phyloP scores from a whole-genome alignment of 2,113 vertebrate genomes.

The Phoenicopterus ruber region DNA sequence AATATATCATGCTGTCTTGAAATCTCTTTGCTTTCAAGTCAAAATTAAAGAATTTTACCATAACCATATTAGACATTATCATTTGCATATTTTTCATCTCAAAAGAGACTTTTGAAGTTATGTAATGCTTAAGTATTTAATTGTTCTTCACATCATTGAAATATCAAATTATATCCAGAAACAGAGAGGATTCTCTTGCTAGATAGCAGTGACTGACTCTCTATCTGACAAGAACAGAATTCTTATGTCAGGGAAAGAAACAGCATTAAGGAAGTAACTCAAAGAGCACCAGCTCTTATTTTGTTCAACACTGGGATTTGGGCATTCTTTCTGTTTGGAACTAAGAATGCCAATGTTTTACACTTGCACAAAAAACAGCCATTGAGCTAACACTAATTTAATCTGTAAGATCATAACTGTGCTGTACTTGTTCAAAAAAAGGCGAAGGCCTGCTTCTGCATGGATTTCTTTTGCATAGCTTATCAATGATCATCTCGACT shows the following conservation, averaged over 20 bases:
- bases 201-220: slow-evolving; percentile 50
- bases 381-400: not conserved
- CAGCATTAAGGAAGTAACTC: not conserved
- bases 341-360: not conserved
- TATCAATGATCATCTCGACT: not conserved
- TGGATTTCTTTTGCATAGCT: not conserved
- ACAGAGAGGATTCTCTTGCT: slow-evolving; percentile 31
- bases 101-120: slow-evolving; percentile 69
- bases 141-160: slow-evolving; percentile 69
- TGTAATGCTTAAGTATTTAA: slow-evolving; percentile 67
- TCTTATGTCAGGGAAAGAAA: not conserved
- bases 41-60: slow-evolving; percentile 76
- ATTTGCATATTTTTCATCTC: slow-evolving; percentile 78
- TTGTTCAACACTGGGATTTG: not conserved
- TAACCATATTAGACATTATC: slow-evolving; percentile 69
- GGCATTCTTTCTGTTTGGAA: not conserved
- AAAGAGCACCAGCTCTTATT: not conserved
- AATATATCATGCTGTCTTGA: slow-evolving; percentile 71
- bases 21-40: slow-evolving; percentile 73
- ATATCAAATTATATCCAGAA: slow-evolving; percentile 60
- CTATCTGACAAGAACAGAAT: slow-evolving; percentile 55
- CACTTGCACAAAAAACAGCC: not conserved
- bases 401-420: not conserved
- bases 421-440: not conserved
- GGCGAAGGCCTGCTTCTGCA: not conserved